Evolutionary conservation across 1,140 invertebrate genomes (phyloP).

Genomic region (Saccostrea glomerata): DNA sequence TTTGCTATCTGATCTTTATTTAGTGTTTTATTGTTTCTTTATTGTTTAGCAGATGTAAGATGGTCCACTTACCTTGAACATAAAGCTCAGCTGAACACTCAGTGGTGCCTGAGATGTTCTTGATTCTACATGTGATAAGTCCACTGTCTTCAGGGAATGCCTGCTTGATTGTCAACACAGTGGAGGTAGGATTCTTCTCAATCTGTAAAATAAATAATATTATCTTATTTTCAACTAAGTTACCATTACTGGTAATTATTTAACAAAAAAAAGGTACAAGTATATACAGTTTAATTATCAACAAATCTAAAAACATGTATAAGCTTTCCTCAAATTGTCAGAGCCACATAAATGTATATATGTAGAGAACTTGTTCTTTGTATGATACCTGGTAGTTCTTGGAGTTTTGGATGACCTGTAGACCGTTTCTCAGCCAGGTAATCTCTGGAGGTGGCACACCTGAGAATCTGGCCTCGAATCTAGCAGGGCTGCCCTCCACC

Average conservation of each 20-base stretch:
- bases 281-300: too few relatives aligned
- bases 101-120: slow-evolving; percentile 91
- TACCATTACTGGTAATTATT: too few relatives aligned
- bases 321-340: too few relatives aligned
- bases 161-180: slow-evolving; percentile 81
- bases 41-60: background rate
- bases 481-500: slow-evolving; percentile 84
- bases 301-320: too few relatives aligned
- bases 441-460: slow-evolving; percentile 97
- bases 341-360: too few relatives aligned
- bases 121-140: slow-evolving; percentile 94
- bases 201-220: slow-evolving; percentile 66
- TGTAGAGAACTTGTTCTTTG: background rate
- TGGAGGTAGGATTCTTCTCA: slow-evolving; percentile 69
- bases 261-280: too few relatives aligned
- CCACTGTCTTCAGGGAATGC: slow-evolving; percentile 93
- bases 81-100: slow-evolving; percentile 81
- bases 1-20: background rate
- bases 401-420: slow-evolving; percentile 78
- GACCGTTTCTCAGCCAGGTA: slow-evolving; percentile 98
- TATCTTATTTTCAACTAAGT: background rate
- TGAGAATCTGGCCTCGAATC: slow-evolving; percentile 96
- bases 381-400: slow-evolving; percentile 72
- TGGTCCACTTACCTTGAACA: slow-evolving; percentile 81
- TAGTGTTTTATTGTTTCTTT: background rate